A percentile compares a stretch with the other conserved stretches of the same genome.
Evolutionary conservation across 2,888 invertebrate genomes (phyloP).

Genomic region (Myopa tessellatipennis): DNA sequence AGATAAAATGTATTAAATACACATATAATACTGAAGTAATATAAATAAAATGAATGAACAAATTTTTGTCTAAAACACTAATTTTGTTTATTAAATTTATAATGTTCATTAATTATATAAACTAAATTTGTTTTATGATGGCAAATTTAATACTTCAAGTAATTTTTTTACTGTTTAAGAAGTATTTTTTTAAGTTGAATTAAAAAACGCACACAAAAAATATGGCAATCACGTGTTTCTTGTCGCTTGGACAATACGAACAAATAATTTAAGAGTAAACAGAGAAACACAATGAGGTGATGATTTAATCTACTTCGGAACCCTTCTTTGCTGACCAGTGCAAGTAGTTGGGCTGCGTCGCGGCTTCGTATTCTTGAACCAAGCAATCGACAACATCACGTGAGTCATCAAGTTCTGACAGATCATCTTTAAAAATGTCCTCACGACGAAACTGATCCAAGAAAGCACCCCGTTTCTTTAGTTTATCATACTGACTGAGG

Average conservation of each 20-base stretch:
- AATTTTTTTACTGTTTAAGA: not conserved
- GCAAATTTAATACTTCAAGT: not conserved
- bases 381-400: slow-evolving; percentile 91
- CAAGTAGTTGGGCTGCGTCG: slow-evolving; percentile 90
- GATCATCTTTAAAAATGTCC: slow-evolving; percentile 91
- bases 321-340: slow-evolving; percentile 71
- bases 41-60: too few relatives aligned
- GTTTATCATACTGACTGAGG: slow-evolving; percentile 92
- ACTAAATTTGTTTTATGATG: not conserved
- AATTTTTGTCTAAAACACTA: too few relatives aligned
- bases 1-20: too few relatives aligned
- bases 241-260: not conserved
- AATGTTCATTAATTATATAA: too few relatives aligned
- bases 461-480: slow-evolving; percentile 95
- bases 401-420: slow-evolving; percentile 92
- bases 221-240: slow-evolving; percentile 14
- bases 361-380: slow-evolving; percentile 95
- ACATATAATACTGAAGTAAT: too few relatives aligned
- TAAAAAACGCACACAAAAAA: not conserved
- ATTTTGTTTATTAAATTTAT: too few relatives aligned
- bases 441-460: slow-evolving; percentile 97
- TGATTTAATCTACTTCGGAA: not conserved
- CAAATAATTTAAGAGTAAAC: not conserved
- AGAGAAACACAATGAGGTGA: not conserved
- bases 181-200: not conserved